Base-by-base conservation (phyloP, 2,888 invertebrate species). In the Amitus sp. region DNA sequence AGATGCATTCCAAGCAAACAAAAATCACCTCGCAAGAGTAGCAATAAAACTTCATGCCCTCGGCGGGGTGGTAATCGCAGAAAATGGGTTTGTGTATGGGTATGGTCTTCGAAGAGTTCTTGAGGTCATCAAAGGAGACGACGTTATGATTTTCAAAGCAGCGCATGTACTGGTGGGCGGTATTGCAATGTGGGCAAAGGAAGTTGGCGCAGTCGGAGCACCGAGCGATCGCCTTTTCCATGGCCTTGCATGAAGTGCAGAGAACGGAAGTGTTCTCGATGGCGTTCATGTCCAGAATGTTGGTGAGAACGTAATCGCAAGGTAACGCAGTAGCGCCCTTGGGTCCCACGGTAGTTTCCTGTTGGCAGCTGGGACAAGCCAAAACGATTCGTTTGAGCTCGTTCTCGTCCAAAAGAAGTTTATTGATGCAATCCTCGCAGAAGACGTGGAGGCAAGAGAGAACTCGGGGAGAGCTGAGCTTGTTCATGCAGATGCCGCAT, bases 71-170 rank as follows among this genome's bases (percentile, higher is more conserved):
- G 67, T 87, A 86, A 52, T 87, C 86, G 81, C 96, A 96, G 78
- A 91, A 91, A 59, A 96, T 88, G 33, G 95, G 95, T 82, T 94
- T 95, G 77, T 95, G 95, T 68, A 96, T 90, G 49, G 93, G 91
- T 67, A 93, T 86, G 73, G 91, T 90, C 77, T 92, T 90, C 73
- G 90, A 90, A 67, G 91, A 90, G 72, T 88, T 87, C 73, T 90
- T 89, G 78, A 95, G 86, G 70, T 95, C 94, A 74, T 95, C 95
- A 77, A 96, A 90, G 39, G 92, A 90, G 49, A 95, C 90, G 33
- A 96, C 96, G 82, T 92, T 88, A 82, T 98, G 97, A 75, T 94
- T 94, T 83, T 97, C 96, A 81, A 98, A 98, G 84, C 96, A 96
- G 69, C 95, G 88, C 97, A 97, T 97, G 78, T 93, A 96, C 82